Base-by-base conservation (phyloP, 1,140 invertebrate species). In the Lucilia cuprina region DNA sequence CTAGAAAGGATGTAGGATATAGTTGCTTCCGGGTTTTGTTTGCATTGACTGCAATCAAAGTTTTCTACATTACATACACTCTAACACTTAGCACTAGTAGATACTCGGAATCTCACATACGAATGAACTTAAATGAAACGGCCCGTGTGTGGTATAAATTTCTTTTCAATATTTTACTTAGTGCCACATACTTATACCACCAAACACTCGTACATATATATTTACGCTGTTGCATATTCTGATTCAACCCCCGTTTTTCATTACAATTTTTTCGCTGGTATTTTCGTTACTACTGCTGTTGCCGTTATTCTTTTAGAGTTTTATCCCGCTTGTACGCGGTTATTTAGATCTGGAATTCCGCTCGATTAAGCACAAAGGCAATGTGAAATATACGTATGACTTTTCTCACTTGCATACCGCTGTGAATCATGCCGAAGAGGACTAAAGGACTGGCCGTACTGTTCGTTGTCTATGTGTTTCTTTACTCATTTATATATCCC, bases 351-450 rank as follows among this genome's bases (percentile, higher is more conserved):
- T 80, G 77, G 77, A 80, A 80, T 80, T 80, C 77, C 21, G 77
- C 77, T 80, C 77, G 77, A 80, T 80, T 80, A 80, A 80, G 47
- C 77, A 49, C 77, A 80, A 80, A 80, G 77, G 77, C 77, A 80
- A 80, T 80, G 41, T 80, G 77, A 50, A 80, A 80, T 80, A 80
- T 80, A 50, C 47, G 77, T 80, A 80, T 80, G 77, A 80, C 77
- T 80, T 80, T 80, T 80, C 77, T 21, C 77, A 80, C 77, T 80
- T 80, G 47, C 41, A 47, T 49, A 50, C 41, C 77, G 74, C 74
- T 35, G 41, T 80, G 77, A 19, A 12, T 50, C 47, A 25, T 19
- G 47, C 34, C 35, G 35, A 19, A n/a, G 35, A 78, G 3, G n/a
- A n/a, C 55, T 60, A n/a, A n/a, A 60, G n/a, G 30, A 77, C 14